Evolutionary conservation across 2,888 invertebrate species (phyloP), one percentile per base, ranked within the genome.

Genomic region (Idaea straminata): DNA sequence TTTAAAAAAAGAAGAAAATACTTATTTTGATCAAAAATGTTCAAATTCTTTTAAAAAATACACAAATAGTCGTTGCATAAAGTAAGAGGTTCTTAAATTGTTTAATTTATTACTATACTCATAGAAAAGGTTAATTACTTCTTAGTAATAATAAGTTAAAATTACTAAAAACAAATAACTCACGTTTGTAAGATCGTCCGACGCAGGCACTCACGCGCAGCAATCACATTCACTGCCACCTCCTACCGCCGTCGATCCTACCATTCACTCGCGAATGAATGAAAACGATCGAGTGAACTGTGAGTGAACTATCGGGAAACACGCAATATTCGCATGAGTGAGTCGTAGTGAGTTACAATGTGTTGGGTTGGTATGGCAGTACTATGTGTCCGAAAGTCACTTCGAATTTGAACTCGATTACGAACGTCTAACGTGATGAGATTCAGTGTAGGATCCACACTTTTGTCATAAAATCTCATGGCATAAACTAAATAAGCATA

Each of bases 211-310:
- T 34, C 59, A 59, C 59, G 15, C 59, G 34, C 16, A 16, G 59
- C 34, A 34, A 38, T 61, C 15, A 35, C 64, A 67, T 66, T 64
- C 59, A 69, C 69, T 69, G 64, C 65, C 67, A 60, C 38, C 59
- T 5, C 5, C 35, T 16, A 61, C 16, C 57, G 57, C 15, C 25
- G 6, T 57, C 64, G 61, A 59, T 69, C 67, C 61, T 61, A 47
- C 15, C 64, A 35, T 66, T 69, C 69, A 61, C 64, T 25, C 57
- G 67, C 62, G 58, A 36, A 25, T 16, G 10, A 25, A 15, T 16
- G 59, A 36, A 57, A 67, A 57, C 35, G 64, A 64, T 15, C 25
- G 67, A 65, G 36, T 62, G 69, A 69, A 64, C 62, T 47, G 13
- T 47, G 47, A 47, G 47, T 47, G 47, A 47, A 47, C 47, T 47